Percentiles rank a stretch among this genome's conserved stretches.
phyloP scores from a whole-genome alignment of 2,888 invertebrate species.

The Phyto melanocephala region DNA sequence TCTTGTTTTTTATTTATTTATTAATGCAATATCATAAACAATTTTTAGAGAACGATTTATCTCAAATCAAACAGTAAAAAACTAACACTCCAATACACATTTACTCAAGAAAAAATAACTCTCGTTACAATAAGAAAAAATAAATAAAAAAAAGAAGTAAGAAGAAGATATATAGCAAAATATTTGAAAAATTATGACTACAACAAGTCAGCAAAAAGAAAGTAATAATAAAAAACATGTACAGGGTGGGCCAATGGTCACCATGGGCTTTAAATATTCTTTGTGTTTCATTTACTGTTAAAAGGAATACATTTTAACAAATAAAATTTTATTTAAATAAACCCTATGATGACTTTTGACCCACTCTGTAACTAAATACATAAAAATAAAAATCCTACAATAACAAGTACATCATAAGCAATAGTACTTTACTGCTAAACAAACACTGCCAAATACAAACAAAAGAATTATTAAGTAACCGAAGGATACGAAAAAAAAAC shows the following conservation, averaged over 20 bases:
- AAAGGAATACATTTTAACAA: too few relatives aligned
- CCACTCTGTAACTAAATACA: too few relatives aligned
- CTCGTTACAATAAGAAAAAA: neutral
- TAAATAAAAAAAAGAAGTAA: too few relatives aligned
- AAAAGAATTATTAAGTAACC: conserved; percentile 57
- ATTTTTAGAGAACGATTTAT: conserved; percentile 65
- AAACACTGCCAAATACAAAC: conserved; percentile 44
- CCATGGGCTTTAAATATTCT: too few relatives aligned
- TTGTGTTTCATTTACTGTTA: too few relatives aligned
- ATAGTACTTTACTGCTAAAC: neutral
- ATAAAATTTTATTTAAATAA: too few relatives aligned
- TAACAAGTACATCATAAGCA: neutral
- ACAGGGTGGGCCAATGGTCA: too few relatives aligned
- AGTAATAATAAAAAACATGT: neutral
- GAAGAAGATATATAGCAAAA: neutral
- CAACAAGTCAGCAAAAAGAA: conserved; percentile 35
- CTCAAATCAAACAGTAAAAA: conserved; percentile 54
- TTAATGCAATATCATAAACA: conserved; percentile 59
- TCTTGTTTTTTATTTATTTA: conserved; percentile 5
- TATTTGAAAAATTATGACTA: conserved; percentile 56
- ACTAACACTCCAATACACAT: conserved; percentile 16
- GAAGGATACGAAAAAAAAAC: conserved; percentile 18
- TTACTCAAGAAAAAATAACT: neutral
- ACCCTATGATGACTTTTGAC: too few relatives aligned
- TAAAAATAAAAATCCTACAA: conserved; percentile 8